Base-by-base conservation (phyloP, 1,140 invertebrate species). In the Coptotermes formosanus region DNA sequence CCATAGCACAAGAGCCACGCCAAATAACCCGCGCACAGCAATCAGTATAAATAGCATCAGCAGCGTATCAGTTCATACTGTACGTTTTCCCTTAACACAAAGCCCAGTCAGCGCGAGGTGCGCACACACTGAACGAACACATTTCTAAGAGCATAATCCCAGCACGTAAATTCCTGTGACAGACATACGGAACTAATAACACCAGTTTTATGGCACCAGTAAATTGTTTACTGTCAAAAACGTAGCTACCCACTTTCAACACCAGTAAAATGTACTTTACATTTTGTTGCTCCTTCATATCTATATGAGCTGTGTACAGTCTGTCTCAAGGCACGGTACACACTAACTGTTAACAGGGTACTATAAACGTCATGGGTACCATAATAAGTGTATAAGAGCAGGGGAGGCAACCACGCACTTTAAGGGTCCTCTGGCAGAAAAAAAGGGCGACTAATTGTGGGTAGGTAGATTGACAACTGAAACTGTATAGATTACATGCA, bases 151-250 rank as follows among this genome's bases (percentile, higher is more conserved):
- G 9, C 12, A 64, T 64, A 64, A 38, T n/a, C 19, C 21, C 59
- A n/a, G 21, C 59, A 19, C 59, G 59, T 64, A 64, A 64, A 64
- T 64, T 16, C 21, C 59, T 64, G 12, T 64, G 59, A 64, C 59
- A 64, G 21, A 64, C 59, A 64, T 23, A 64, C 25, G 59, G 59
- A 64, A 64, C 59, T 64, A 64, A 64, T 64, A 64, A 23, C 21
- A 23, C 59, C 19, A n/a, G 59, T 64, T 64, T 64, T 64, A 64
- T 64, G 59, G 25, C 19, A 21, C 25, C 59, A 64, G 25, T 64
- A 64, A 64, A 64, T 64, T 64, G 19, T 64, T 64, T 64, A 64
- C 59, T 64, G 59, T 64, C 59, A 64, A 64, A 64, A 64, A 64
- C 16, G 59, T 8, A 64, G 59, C 59, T 64, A 64, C 59, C 59